These are phyloP conservation scores for Camponotus floridanus DNA, from an alignment of 1,140 invertebrate genomes.

Conservation along the genomic window DNA sequence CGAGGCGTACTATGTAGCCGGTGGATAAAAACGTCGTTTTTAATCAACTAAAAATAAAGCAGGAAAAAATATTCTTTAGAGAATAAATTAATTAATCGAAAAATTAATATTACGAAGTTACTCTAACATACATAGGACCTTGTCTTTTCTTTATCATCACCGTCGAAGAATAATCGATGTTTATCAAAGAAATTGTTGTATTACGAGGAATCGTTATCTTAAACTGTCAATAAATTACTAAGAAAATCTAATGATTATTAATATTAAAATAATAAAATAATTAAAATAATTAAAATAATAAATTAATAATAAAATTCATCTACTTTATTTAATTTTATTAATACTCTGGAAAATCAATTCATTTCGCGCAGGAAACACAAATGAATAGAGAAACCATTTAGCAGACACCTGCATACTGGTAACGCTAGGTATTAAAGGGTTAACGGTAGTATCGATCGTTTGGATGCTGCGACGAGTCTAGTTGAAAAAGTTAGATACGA, in stretches of 20 bases:
- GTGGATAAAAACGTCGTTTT: slow-evolving; percentile 21
- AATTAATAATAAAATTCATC: slow-evolving; percentile 23
- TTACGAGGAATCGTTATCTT: not conserved
- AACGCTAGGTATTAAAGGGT: slow-evolving; percentile 41
- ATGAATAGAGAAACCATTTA: slow-evolving; percentile 25
- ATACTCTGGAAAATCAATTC: slow-evolving; percentile 20
- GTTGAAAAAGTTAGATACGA: slow-evolving; percentile 32
- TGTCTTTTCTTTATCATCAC: not conserved
- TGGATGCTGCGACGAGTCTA: slow-evolving; percentile 33
- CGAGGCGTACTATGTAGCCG: not conserved
- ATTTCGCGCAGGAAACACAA: slow-evolving; percentile 1
- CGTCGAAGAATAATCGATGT: not conserved
- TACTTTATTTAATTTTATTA: not conserved
- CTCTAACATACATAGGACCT: not conserved
- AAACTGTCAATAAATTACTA: not conserved
- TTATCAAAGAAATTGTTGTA: not conserved
- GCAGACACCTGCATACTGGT: slow-evolving; percentile 19
- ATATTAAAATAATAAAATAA: too few relatives aligned
- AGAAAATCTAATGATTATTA: not conserved
- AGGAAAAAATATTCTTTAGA: not conserved
- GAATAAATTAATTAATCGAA: not conserved
- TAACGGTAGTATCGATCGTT: slow-evolving; percentile 18
- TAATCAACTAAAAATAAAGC: slow-evolving; percentile 1
- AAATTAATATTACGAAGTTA: not conserved
- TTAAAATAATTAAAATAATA: too few relatives aligned